phyloP scores from a whole-genome alignment of 2,113 vertebrate species.

The Ceuthmochares aereus region DNA sequence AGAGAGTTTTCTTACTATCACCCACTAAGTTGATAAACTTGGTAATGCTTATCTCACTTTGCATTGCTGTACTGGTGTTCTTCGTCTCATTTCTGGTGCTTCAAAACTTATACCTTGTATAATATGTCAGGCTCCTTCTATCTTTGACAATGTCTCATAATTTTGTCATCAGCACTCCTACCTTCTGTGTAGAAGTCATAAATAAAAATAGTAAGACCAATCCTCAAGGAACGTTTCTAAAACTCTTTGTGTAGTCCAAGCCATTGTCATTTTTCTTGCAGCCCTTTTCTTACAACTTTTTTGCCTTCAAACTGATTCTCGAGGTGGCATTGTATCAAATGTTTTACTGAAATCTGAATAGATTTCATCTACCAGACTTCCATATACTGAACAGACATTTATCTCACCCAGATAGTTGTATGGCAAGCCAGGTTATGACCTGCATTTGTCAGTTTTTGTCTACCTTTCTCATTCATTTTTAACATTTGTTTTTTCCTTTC shows the following conservation, averaged over 20 bases:
- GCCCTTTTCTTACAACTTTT: background rate
- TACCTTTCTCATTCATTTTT: background rate
- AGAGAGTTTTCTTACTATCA: background rate
- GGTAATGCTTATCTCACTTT: background rate
- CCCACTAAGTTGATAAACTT: background rate
- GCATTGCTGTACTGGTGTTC: background rate
- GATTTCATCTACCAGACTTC: background rate
- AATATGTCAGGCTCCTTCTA: background rate
- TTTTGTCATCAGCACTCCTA: background rate
- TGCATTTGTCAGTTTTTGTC: background rate
- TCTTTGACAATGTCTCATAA: background rate
- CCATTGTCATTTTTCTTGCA: background rate
- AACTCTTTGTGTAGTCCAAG: background rate
- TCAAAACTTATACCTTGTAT: background rate
- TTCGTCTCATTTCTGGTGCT: background rate
- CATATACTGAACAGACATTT: background rate
- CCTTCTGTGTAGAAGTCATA: background rate
- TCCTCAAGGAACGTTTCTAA: fast-evolving
- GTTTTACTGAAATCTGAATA: background rate
- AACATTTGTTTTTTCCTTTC: background rate
- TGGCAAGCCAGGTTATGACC: background rate
- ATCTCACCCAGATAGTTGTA: background rate
- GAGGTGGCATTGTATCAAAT: background rate
- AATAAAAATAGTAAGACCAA: background rate
- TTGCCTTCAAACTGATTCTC: background rate